Base-by-base conservation (phyloP, 2,113 vertebrate genomes). In the Pholis gunnellus region DNA sequence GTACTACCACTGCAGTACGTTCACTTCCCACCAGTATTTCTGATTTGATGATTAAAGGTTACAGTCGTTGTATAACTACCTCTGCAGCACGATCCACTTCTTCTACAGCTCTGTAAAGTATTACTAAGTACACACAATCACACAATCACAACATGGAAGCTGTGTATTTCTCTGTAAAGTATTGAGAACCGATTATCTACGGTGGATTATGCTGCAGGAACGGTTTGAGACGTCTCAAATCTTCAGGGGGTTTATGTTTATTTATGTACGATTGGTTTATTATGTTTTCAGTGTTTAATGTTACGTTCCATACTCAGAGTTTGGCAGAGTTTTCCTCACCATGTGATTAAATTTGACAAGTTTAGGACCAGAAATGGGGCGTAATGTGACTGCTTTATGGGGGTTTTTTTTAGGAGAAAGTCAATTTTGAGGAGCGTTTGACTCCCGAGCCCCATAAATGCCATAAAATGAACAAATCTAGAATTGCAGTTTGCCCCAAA, bases 1-100 rank as follows among this genome's bases (percentile, higher is more conserved):
- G 40, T 34, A 54, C 18, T 8, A 11, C 17, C 18, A 29, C 46
- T 14, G 25, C 50, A 22, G 44, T 48, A 18, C 60, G n/a, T 27
- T 40, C 44, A 59, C 31, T 57, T 1, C 1, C 20, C 9, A 6
- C 65, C 75, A 67, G 59, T 63, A 7, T 25, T 52, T 11, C 36
- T 71, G 9, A 13, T 46, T 71, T 66, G 29, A 40, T 50, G 34
- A 34, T 34, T 29, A 20, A 27, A 66, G 22, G 59, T 13, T 14
- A n/a, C 27, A 18, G 9, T 40, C 15, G 48, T 29, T 31, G 54
- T 56, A 1, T 22, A 71, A 42, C 11, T 6, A 9, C 25, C 31
- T 60, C 59, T 20, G 69, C 63, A 50, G 78, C 78, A 67, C 63
- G 48, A 67, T 50, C 29, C 50, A 38, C 50, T 27, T 52, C 2